Base-by-base conservation (phyloP, 2,888 invertebrate genomes). In the Rutpela maculata region DNA sequence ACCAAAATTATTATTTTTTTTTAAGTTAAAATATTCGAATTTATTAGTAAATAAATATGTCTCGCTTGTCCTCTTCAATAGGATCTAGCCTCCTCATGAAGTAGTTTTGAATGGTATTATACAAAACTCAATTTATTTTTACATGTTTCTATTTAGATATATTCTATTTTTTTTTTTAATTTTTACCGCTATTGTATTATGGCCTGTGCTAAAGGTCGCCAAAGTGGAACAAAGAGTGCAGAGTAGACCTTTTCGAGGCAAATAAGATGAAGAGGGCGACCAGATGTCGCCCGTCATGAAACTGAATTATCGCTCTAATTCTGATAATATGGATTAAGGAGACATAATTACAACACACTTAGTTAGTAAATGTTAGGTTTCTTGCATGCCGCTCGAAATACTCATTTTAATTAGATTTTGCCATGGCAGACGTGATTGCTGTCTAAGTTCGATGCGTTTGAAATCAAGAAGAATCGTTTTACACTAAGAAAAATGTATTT, bases 271-370 rank as follows among this genome's bases (percentile, higher is more conserved):
- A 79, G 74, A 75, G 74, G 75, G 74, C n/a, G 70, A 62, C 80
- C 81, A 81, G 81, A 80, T 81, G 81, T 79, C 77, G 77, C 78
- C 77, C 75, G 80, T 81, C 82, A 76, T 82, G 78, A 82, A 84
- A 82, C 84, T 85, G 81, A 85, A 84, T 86, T 85, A 85, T 85
- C 81, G 82, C 75, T 67, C 79, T 80, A 84, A 82, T 84, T 82
- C 80, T 77, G 80, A 83, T 83, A 81, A 80, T 83, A 82, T 79
- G 80, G 83, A 84, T 85, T 82, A 79, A 77, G 80, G 76, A 75
- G 80, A 82, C 83, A 80, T 82, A 81, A 82, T 81, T 78, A 77
- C 81, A 76, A 83, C 82, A 76, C 80, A 83, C 79, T 82, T 81
- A 80, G 83, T 82, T 80, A 79, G 83, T 83, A 80, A 82, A 79